Evolutionary conservation across 2,888 invertebrate species (phyloP).

Genomic region (Cotesia congregata): DNA sequence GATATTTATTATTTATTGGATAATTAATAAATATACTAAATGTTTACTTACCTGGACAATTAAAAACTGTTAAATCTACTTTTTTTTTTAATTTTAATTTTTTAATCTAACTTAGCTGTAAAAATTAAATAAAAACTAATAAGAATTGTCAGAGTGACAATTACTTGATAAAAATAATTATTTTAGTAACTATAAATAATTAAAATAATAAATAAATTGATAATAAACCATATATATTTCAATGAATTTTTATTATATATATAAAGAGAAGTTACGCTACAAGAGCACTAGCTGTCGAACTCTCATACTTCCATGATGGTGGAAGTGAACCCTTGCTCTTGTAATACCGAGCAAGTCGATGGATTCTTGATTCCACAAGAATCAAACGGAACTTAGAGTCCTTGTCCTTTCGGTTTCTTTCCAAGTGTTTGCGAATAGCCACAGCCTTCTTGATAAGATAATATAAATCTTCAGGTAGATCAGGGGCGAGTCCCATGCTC

Average conservation of each 20-base stretch:
- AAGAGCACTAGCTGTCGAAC: slow-evolving; percentile 97
- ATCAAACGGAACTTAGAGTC: slow-evolving; percentile 99
- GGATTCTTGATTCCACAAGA: slow-evolving; percentile 98
- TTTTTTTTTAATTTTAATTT: no score
- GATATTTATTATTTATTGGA: not conserved
- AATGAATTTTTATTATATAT: slow-evolving; percentile 8
- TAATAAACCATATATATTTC: slow-evolving; percentile 7
- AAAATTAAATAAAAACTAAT: not conserved
- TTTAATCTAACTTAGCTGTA: no score
- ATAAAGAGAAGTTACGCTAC: slow-evolving; percentile 83
- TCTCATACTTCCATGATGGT: slow-evolving; percentile 99
- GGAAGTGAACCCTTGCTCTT: slow-evolving; percentile 95
- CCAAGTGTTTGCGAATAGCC: slow-evolving; percentile 98
- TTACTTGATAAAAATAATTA: not conserved
- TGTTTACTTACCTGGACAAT: no score
- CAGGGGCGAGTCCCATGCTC: slow-evolving; percentile 96
- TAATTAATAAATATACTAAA: not conserved
- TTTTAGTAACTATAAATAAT: not conserved
- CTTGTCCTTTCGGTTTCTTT: slow-evolving; percentile 97
- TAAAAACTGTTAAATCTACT: no score
- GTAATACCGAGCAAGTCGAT: slow-evolving; percentile 98
- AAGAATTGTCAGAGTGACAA: no score
- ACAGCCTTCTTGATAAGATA: slow-evolving; percentile 99
- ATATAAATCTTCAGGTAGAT: slow-evolving; percentile 98
- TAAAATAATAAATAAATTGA: not conserved